phyloP scores from a whole-genome alignment of 2,113 vertebrate genomes.

The Cyphomyrus discorhynchus region DNA sequence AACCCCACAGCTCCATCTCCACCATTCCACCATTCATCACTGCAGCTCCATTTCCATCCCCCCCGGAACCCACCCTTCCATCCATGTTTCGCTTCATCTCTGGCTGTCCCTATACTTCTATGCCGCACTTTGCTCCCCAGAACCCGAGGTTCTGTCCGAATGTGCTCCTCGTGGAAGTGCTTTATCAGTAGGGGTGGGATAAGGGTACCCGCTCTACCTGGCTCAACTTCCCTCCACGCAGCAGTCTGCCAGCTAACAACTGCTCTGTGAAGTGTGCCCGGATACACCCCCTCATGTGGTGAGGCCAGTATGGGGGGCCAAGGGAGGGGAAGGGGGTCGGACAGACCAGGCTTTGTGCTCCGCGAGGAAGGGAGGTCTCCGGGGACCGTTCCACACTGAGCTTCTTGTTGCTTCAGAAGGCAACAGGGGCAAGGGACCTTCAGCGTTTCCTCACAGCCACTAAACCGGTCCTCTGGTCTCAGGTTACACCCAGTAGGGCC shows the following conservation, averaged over 20 bases:
- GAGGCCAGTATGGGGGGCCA: constrained; percentile 18
- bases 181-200: constrained; percentile 89
- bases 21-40: too few species aligned
- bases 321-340: constrained; percentile 29
- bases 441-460: constrained; percentile 48
- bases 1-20: too few species aligned
- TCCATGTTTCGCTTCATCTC: constrained; percentile 1
- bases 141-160: constrained; percentile 51
- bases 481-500: constrained; percentile 30
- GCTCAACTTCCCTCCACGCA: constrained; percentile 57
- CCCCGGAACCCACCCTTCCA: not conserved
- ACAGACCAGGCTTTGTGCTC: constrained; percentile 67
- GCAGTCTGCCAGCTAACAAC: constrained; percentile 66
- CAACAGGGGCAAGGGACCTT: constrained; percentile 42
- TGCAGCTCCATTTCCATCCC: not conserved
- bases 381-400: constrained; percentile 33
- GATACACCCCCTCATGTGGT: constrained; percentile 33
- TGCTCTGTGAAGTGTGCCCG: constrained; percentile 66
- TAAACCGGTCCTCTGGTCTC: constrained; percentile 40
- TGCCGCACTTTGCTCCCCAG: constrained; percentile 69
- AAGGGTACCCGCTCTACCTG: constrained; percentile 78
- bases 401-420: constrained; percentile 48
- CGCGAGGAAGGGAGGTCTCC: constrained; percentile 16
- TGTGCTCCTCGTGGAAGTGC: constrained; percentile 88
- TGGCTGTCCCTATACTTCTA: constrained; percentile 31